Base-by-base conservation (phyloP, 2,797 vertebrate species). In the Falco novaeseelandiae region DNA sequence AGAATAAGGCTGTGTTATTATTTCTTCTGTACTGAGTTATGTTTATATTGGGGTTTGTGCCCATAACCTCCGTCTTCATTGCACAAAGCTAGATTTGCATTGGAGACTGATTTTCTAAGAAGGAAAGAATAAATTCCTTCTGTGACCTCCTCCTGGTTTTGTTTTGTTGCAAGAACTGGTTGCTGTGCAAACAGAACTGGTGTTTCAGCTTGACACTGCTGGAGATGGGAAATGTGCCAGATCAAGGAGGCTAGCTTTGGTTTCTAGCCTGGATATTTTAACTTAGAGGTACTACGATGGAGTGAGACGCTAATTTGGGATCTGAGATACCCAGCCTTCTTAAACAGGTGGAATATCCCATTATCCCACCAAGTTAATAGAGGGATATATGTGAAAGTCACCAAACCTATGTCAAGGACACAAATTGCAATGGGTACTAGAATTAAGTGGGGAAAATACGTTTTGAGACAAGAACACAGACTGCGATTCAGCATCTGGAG, bases 341-440 rank as follows among this genome's bases (percentile, higher is more conserved):
- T 34, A 22, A 83, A 52, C 2, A 49, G 21, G 11, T 74, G 17
- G 48, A 79, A 67, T 74, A 66, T 59, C 23, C 22, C 11, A 1
- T 66, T 66, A 30, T 62, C 25, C 17, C 38, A 17, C 36, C 23
- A 30, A 27, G 18, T 42, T 66, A 69, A 27, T 7, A 46, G 42
- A 83, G 3, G 42, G 14, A 9, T 2, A 1, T 10, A 4, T 0
- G 1, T 61, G 27, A 69, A 59, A 5, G 29, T 62, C 61, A 78
- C 14, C n/a, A 13, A 11, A 7, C 46, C 58, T 46, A 42, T 77
- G 80, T 70, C 55, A 80, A 62, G 51, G 32, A 25, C 12, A 32
- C 7, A 54, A 6, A 19, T 51, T 58, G 32, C 12, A 83, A 1
- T 7, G 13, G 10, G 6, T 25, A 25, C 34, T 34, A 29, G 55